Percentiles rank a stretch among this genome's conserved stretches.
Conservation (phyloP, 1,140 invertebrate species). For the Bombus fervidus region DNA sequence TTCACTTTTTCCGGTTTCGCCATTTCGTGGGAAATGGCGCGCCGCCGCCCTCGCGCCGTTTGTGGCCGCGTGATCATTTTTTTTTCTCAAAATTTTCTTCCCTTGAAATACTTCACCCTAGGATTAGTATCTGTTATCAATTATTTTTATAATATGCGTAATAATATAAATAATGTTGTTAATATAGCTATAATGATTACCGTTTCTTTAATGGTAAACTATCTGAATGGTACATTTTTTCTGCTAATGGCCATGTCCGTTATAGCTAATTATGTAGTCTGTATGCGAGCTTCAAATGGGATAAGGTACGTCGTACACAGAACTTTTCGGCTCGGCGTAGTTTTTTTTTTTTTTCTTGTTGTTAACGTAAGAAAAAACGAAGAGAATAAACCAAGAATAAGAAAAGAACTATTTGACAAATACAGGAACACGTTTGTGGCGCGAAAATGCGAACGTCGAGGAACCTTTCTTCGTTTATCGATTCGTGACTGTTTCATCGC, state of each 20-base stretch:
- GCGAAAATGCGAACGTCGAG: constrained; percentile 71
- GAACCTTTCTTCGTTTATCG: constrained; percentile 52
- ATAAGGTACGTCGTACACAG: constrained; percentile 79
- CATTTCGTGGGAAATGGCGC: constrained; percentile 64
- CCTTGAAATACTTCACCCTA: constrained; percentile 76
- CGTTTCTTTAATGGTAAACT: constrained; percentile 81
- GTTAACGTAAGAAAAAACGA: constrained; percentile 37
- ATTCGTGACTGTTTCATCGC: constrained; percentile 25
- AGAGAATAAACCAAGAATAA: background rate
- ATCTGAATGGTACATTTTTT: constrained; percentile 79
- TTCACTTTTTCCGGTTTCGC: constrained; percentile 56
- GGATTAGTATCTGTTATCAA: constrained; percentile 77
- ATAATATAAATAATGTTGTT: constrained; percentile 82
- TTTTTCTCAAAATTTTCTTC: background rate
- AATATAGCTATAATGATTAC: constrained; percentile 82
- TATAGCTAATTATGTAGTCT: constrained; percentile 77
- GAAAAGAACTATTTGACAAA: constrained; percentile 49
- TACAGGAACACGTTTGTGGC: constrained; percentile 71
- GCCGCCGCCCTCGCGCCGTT: constrained; percentile 64
- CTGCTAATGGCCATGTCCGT: constrained; percentile 78
- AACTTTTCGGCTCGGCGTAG: constrained; percentile 69
- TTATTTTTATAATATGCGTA: constrained; percentile 81
- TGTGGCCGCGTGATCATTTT: constrained; percentile 46
- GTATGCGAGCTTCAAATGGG: constrained; percentile 77
- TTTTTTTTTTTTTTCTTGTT: background rate